These are phyloP conservation scores for Bucorvus abyssinicus DNA, from an alignment of 2,797 vertebrate species.

Conservation along the genomic window DNA sequence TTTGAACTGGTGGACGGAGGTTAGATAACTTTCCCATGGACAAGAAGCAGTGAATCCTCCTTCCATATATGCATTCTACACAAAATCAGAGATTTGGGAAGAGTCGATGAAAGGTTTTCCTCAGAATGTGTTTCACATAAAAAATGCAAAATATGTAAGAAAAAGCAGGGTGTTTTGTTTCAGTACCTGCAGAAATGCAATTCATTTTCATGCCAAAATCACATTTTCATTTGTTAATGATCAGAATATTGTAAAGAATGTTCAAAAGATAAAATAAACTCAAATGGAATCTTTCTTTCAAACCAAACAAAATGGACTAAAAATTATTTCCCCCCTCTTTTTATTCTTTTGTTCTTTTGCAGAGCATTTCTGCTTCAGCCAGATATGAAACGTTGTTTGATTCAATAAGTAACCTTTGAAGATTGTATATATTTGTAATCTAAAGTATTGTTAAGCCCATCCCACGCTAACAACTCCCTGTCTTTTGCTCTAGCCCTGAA, in stretches of 20 bases:
- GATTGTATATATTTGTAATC: background rate
- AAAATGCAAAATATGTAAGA: background rate
- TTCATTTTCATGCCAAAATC: background rate
- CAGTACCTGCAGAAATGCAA: background rate
- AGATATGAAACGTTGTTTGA: background rate
- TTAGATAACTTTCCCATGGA: constrained; percentile 59
- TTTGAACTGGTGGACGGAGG: constrained; percentile 20
- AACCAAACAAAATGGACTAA: background rate
- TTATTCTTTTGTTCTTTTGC: background rate
- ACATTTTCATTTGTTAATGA: background rate
- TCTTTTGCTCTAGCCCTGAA: background rate
- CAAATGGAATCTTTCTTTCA: background rate
- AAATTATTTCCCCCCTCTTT: background rate
- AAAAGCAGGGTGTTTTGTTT: background rate
- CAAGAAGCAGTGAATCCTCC: background rate
- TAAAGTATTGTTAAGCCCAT: background rate
- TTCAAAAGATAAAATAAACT: background rate
- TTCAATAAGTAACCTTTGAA: background rate
- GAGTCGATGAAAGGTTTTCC: background rate
- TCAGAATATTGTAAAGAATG: background rate
- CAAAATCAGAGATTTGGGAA: background rate
- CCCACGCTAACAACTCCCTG: background rate
- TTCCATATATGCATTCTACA: background rate
- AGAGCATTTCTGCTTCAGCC: background rate
- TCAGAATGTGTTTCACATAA: background rate